phyloP scores from a whole-genome alignment of 2,888 invertebrate species.

The Tribolium freemani region DNA sequence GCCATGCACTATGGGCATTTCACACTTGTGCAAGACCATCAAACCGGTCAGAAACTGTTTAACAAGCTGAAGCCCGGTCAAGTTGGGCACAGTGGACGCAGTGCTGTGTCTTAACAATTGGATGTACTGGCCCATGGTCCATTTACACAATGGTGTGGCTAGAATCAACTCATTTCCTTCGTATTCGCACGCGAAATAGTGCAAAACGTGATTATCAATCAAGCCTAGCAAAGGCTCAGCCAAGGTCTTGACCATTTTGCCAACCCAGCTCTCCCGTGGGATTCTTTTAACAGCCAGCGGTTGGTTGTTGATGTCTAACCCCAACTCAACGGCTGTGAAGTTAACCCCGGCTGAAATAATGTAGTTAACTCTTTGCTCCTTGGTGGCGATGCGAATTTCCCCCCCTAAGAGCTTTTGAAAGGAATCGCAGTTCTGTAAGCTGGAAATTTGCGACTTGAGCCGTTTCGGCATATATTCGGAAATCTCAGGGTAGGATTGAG shows the following conservation, averaged over 20 bases:
- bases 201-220: slow-evolving; percentile 58
- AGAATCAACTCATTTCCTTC: slow-evolving; percentile 61
- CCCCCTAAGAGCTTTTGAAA: slow-evolving; percentile 52
- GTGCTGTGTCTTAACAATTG: slow-evolving; percentile 56
- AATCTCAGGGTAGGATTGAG: slow-evolving; percentile 2
- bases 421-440: slow-evolving; percentile 33
- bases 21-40: slow-evolving; percentile 62
- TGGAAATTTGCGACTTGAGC: slow-evolving; percentile 31
- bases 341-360: slow-evolving; percentile 62
- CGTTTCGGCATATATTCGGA: slow-evolving; percentile 30
- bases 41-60: slow-evolving; percentile 60
- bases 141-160: slow-evolving; percentile 65
- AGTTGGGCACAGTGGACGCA: slow-evolving; percentile 49
- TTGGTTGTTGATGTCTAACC: slow-evolving; percentile 59
- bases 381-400: slow-evolving; percentile 55
- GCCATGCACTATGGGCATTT: slow-evolving; percentile 65
- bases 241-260: slow-evolving; percentile 56
- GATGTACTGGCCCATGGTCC: slow-evolving; percentile 65
- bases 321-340: slow-evolving; percentile 65
- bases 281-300: slow-evolving; percentile 61
- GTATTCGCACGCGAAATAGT: slow-evolving; percentile 60
- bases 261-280: slow-evolving; percentile 52
- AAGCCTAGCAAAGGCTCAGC: slow-evolving; percentile 59
- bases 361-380: slow-evolving; percentile 54
- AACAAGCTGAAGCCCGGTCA: slow-evolving; percentile 56